Evolutionary conservation across 2,888 invertebrate genomes (phyloP).

Genomic region (Salticus scenicus): DNA sequence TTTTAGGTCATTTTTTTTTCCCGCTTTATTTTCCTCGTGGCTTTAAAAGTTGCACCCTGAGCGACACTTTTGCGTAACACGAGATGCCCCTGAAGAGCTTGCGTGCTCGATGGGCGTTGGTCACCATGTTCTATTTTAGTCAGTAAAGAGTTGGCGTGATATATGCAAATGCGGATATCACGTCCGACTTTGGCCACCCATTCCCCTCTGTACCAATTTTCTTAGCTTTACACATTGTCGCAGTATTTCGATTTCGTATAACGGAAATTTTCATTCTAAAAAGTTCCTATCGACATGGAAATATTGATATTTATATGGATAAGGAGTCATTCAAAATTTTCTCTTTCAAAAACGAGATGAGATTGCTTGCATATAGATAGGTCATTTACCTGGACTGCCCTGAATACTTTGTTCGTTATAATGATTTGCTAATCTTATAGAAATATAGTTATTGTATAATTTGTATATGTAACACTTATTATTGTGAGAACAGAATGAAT

Average conservation of each 20-base stretch:
- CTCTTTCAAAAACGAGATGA: neutral
- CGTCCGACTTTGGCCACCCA: slow-evolving; percentile 18
- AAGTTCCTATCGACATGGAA: neutral
- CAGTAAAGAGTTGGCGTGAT: slow-evolving; percentile 63
- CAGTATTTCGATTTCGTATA: slow-evolving; percentile 33
- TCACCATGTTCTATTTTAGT: slow-evolving; percentile 55
- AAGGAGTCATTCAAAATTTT: neutral
- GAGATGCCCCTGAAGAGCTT: slow-evolving; percentile 19
- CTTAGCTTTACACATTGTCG: slow-evolving; percentile 9
- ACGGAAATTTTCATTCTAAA: slow-evolving; percentile 35
- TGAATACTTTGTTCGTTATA: too few species aligned
- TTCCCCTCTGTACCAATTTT: neutral
- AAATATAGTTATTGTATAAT: too few species aligned
- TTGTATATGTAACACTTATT: too few species aligned
- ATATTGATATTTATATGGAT: neutral
- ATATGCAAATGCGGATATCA: slow-evolving; percentile 67
- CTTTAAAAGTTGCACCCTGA: neutral
- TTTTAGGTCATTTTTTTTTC: neutral
- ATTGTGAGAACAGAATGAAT: too few species aligned
- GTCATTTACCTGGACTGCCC: neutral
- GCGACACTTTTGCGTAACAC: slow-evolving; percentile 29
- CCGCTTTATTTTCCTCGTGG: neutral
- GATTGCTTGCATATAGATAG: neutral
- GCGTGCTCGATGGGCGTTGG: slow-evolving; percentile 63
- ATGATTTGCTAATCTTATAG: too few species aligned